Conservation (phyloP, 2,113 vertebrate species). For the Nyctereutes procyonoides region DNA sequence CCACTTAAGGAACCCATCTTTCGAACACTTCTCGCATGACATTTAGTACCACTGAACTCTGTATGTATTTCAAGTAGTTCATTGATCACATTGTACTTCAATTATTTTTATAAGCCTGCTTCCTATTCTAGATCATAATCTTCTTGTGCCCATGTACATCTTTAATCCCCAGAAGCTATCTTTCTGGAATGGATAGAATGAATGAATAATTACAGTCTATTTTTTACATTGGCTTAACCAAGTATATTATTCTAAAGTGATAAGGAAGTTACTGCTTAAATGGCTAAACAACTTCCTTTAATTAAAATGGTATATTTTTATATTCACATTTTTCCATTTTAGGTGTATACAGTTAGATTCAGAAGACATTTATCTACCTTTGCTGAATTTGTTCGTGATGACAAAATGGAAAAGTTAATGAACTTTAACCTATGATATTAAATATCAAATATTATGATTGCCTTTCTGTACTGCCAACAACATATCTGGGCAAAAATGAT, state of each 20-base stretch:
- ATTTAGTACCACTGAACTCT: background rate
- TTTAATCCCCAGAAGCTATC: background rate
- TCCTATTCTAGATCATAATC: background rate
- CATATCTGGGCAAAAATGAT: background rate
- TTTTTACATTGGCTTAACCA: background rate
- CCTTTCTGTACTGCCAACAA: background rate
- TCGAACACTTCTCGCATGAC: background rate
- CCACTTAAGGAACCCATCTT: background rate
- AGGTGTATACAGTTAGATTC: background rate
- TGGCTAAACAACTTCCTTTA: background rate
- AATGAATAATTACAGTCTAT: background rate
- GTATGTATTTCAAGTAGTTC: background rate
- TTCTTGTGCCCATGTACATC: background rate
- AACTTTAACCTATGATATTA: background rate
- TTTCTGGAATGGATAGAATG: background rate
- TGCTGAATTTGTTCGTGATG: background rate
- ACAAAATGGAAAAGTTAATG: background rate
- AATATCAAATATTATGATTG: background rate
- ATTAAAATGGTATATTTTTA: background rate
- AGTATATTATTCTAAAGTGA: background rate
- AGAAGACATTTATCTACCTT: background rate
- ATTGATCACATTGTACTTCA: background rate
- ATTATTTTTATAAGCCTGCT: background rate
- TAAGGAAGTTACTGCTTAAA: background rate
- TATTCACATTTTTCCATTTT: slow-evolving; percentile 1